A percentile compares a stretch with the other conserved stretches of the same genome.
Conservation (phyloP, 2,113 vertebrate species). For the Anarrhichthys ocellatus region DNA sequence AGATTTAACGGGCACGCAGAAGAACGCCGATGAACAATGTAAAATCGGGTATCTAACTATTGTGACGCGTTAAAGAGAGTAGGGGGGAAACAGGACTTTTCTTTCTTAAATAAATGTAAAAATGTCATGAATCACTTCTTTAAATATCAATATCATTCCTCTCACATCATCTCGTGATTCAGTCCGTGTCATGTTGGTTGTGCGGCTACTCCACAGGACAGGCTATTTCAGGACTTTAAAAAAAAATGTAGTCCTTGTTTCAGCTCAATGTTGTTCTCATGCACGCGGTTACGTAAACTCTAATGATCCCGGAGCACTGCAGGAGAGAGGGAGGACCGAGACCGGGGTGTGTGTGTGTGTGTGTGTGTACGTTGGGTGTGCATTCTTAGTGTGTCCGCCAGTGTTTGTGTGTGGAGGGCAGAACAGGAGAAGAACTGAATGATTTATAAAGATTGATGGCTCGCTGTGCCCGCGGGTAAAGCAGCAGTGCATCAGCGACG, state of each 20-base stretch:
- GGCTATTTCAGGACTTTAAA: slow-evolving; percentile 20
- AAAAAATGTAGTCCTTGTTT: slow-evolving; percentile 19
- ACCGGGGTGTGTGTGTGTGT: not conserved
- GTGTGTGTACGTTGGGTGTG: slow-evolving; percentile 21
- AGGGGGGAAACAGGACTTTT: not conserved
- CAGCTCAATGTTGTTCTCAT: slow-evolving; percentile 10
- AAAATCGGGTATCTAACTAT: not conserved
- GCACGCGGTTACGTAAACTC: slow-evolving; percentile 38
- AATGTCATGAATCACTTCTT: not conserved
- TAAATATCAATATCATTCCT: not conserved
- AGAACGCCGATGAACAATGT: not conserved
- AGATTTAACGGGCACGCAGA: not conserved
- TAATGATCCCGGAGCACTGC: slow-evolving; percentile 32
- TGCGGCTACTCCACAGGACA: not conserved
- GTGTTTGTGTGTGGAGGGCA: slow-evolving; percentile 46
- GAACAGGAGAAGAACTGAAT: slow-evolving; percentile 63
- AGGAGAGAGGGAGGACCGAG: slow-evolving; percentile 19
- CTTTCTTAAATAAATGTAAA: not conserved
- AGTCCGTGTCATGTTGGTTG: not conserved
- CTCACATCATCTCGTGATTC: not conserved
- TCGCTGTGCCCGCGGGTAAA: slow-evolving; percentile 34
- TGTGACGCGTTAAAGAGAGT: not conserved
- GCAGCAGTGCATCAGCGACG: slow-evolving; percentile 42
- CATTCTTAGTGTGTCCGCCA: not conserved
- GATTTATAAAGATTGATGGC: slow-evolving; percentile 76